Evolutionary conservation across 2,113 vertebrate species (phyloP), one percentile per base, ranked within the genome.

Genomic region (Pithys albifrons): DNA sequence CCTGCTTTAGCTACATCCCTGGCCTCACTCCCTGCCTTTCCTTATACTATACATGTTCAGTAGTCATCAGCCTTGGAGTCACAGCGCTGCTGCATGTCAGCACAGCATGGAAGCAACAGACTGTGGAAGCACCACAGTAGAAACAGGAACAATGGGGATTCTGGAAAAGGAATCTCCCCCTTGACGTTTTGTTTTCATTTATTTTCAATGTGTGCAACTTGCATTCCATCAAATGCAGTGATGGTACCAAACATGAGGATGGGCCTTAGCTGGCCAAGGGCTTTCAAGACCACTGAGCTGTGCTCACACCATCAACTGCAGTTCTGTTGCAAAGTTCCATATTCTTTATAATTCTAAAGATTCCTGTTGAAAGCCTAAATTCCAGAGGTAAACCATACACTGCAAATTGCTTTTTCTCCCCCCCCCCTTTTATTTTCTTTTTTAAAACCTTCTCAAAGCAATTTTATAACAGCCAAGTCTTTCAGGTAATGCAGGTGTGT

Each of bases 391-490:
- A 94, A 87, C 66, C 46, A 55, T 85, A 91, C 70, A 51, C 79
- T 83, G 92, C 70, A 62, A 75, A 43, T 69, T 19, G 29, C 27
- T 59, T 82, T 49, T 29, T 31, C 12, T 25, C 19, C 45, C 24
- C 54, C 79, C 9, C 49, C 24, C 15, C 7, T 49, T 35, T 14
- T 6, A 8, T 70, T 79, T 73, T 54, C 8, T 46, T 59, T 78
- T 51, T 5, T 7, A 58, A 76, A 81, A 43, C 51, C 49, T 91
- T 86, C 78, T 67, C 54, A 62, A 73, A 97, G 84, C 81, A 96
- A 85, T 88, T 95, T 88, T 94, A 27, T 93, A 96, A 93, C 84
- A 94, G 96, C 71, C 87, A 79, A 48, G 93, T 89, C 94, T 89
- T 94, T 95, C 78, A 57, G 80, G 81, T 96, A 95, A 91, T 13